Base-by-base conservation (phyloP, 2,113 vertebrate species). In the Trematomus loennbergii region DNA sequence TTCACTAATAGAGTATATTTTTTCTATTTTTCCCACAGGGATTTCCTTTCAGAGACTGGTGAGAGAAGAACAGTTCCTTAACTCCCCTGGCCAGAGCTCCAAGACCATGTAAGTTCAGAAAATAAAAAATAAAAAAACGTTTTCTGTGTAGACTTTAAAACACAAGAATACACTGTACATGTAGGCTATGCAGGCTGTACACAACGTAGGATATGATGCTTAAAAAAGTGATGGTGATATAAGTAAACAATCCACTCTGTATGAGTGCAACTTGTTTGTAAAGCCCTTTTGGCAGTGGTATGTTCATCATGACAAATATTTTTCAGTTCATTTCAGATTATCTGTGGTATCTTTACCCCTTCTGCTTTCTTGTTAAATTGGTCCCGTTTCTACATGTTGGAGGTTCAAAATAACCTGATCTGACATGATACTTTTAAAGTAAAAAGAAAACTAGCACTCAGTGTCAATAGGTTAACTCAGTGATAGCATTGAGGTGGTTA, bases 11-110 rank as follows among this genome's bases (percentile, higher is more conserved):
- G 49, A 40, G 1, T 16, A 18, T 22, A 11, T 1, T 5, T 25
- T 40, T 43, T 62, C 18, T 66, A 6, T 60, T 66, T 83, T 79
- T 29, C 16, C 72, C 13, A 0, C 86, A 99, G 98, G 98, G 20
- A 97, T 99, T 93, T 96, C 97, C 7, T 99, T 96, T 92, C 97
- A 99, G 91, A 94, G 97, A 67, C 89, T 99, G 85, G 97, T 99
- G 82, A 96, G 96, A 85, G 96, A 96, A 0, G 98, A 99, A 82
- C 98, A 99, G 83, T 96, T 96, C 11, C 92, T 99, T 45, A 72
- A 92, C 1, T 74, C 90, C 18, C 92, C 94, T 72, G 94, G 82
- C 68, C 87, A 90, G 22, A 91, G 91, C 54, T 95, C 95, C 81
- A 98, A 96, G 81, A 98, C 95, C 0, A 89, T 98, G 98, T 99